Conservation (phyloP, 2,113 vertebrate genomes). For the Zapornia atra region DNA sequence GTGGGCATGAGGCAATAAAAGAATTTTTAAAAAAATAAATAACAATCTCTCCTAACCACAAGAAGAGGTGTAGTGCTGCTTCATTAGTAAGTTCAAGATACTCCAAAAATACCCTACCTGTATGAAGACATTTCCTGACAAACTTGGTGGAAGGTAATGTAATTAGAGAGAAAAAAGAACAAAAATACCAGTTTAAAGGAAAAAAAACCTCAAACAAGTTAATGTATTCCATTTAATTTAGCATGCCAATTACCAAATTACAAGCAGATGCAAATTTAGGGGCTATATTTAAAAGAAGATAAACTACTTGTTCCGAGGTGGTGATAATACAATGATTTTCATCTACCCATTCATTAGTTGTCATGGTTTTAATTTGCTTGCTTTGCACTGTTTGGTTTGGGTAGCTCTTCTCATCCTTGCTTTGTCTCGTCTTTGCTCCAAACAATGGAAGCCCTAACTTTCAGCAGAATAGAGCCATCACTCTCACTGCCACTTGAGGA, state of each 20-base stretch:
- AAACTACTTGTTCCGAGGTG: not conserved
- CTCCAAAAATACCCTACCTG: not conserved
- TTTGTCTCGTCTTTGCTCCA: not conserved
- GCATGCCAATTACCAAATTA: constrained; percentile 5
- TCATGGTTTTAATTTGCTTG: constrained; percentile 4
- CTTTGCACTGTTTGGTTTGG: not conserved
- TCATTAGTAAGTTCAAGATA: not conserved
- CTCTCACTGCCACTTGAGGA: not conserved
- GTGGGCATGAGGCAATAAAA: too few relatives aligned
- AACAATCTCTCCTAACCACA: not conserved
- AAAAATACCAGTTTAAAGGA: not conserved
- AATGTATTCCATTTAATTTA: not conserved
- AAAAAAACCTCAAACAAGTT: not conserved
- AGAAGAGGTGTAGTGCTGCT: not conserved
- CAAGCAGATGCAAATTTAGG: not conserved
- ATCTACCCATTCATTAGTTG: not conserved
- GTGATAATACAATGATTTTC: not conserved
- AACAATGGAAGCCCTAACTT: not conserved
- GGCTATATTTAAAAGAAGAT: constrained; percentile 4
- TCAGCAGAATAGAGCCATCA: not conserved
- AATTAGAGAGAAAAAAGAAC: not conserved
- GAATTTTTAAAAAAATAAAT: not conserved
- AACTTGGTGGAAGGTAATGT: accelerated
- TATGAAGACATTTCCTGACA: not conserved
- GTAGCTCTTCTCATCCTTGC: not conserved